These are phyloP conservation scores for Calyptomena viridis DNA, from an alignment of 2,113 vertebrate genomes.

Conservation along the genomic window DNA sequence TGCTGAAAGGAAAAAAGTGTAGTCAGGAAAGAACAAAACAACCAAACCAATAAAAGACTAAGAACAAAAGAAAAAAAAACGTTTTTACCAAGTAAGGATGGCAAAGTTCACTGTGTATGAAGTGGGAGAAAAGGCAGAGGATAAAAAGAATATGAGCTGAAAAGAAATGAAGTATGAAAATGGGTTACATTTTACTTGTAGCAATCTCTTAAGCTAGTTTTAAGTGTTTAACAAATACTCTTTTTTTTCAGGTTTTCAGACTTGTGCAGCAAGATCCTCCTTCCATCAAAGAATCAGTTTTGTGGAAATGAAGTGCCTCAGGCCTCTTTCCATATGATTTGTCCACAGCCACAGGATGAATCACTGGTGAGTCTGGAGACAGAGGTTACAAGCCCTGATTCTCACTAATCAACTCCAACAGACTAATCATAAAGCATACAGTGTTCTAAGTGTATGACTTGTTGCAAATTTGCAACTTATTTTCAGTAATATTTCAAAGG, in stretches of 20 bases:
- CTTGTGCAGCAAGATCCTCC: background rate
- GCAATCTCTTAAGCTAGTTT: background rate
- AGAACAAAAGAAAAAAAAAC: background rate
- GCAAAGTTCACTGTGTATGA: background rate
- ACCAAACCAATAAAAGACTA: background rate
- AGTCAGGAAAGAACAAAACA: background rate
- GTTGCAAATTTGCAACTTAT: background rate
- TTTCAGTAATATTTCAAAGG: background rate
- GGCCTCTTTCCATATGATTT: background rate
- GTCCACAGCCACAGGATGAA: background rate
- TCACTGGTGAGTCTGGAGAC: background rate
- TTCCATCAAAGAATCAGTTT: background rate
- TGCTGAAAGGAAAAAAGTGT: background rate
- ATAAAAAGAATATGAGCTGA: background rate
- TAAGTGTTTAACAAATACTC: background rate
- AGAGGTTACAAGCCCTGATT: background rate
- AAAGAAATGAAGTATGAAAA: background rate
- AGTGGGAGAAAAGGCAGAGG: background rate
- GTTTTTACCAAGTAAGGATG: background rate
- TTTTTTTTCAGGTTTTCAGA: background rate
- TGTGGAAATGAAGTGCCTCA: background rate
- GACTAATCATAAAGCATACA: background rate
- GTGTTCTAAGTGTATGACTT: background rate
- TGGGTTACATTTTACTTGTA: background rate
- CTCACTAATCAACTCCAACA: background rate